Conservation (phyloP, 1,140 invertebrate species). For the Liolophura sinensis region DNA sequence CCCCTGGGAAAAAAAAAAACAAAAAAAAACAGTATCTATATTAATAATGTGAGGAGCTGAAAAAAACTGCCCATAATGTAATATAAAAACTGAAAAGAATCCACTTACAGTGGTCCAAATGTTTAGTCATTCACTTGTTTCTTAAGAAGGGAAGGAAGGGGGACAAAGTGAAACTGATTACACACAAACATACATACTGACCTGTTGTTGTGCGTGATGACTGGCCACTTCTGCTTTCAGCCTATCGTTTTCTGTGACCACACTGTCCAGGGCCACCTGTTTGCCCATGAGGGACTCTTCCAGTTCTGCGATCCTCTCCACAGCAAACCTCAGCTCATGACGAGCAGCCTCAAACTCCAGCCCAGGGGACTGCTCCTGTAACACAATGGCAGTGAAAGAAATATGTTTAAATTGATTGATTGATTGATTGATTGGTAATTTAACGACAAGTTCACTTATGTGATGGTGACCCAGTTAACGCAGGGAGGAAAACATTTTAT, state of each 20-base stretch:
- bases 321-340: constrained; percentile 22
- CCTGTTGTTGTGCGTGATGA: neutral
- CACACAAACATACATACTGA: too few species aligned
- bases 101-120: too few species aligned
- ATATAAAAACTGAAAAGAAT: too few species aligned
- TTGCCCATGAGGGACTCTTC: constrained; percentile 38
- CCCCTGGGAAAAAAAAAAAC: too few species aligned
- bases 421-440: neutral
- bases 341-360: constrained; percentile 7
- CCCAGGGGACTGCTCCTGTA: constrained; percentile 16
- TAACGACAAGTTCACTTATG: constrained; percentile 2
- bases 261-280: constrained; percentile 35
- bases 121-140: too few species aligned
- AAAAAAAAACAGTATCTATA: too few species aligned
- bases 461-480: neutral
- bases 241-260: constrained; percentile 25
- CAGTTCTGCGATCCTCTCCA: constrained; percentile 29
- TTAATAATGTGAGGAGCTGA: too few species aligned
- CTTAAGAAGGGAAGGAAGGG: too few species aligned
- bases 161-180: too few species aligned
- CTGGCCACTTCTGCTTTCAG: constrained; percentile 12
- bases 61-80: too few species aligned
- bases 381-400: neutral
- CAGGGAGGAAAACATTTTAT: neutral
- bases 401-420: constrained; percentile 2